A percentile compares a stretch with the other conserved stretches of the same genome.
These are phyloP conservation scores for Chionis minor DNA, from an alignment of 2,113 vertebrate species.

Conservation along the genomic window DNA sequence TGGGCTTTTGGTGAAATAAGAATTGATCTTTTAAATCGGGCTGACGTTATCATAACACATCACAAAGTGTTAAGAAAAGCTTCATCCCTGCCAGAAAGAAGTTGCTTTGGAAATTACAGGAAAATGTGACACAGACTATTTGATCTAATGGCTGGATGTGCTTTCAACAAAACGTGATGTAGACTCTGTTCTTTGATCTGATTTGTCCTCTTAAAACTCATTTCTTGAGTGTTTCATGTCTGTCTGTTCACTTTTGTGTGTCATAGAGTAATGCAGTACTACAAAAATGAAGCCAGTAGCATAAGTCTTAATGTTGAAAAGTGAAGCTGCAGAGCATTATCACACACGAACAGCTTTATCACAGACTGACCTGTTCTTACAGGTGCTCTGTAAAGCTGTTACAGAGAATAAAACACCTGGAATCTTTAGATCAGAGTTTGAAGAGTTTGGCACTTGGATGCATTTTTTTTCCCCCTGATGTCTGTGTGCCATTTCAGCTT, in stretches of 20 bases:
- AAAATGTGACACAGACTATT: conserved; percentile 57
- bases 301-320: conserved; percentile 59
- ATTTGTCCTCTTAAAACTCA: conserved; percentile 70
- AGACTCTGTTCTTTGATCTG: conserved; percentile 62
- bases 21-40: conserved; percentile 18
- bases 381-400: conserved; percentile 9
- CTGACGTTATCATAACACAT: neutral
- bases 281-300: conserved; percentile 51
- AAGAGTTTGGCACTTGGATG: neutral
- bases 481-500: neutral
- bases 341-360: conserved; percentile 26
- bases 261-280: conserved; percentile 43
- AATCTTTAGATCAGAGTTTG: neutral
- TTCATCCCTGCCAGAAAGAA: conserved; percentile 50
- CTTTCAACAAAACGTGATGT: conserved; percentile 66
- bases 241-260: conserved; percentile 58
- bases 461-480: neutral
- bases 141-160: conserved; percentile 63
- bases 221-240: conserved; percentile 66
- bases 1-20: conserved; percentile 15
- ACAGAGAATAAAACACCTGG: neutral
- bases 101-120: conserved; percentile 61
- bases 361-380: conserved; percentile 9
- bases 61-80: conserved; percentile 34
- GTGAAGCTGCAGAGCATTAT: conserved; percentile 41